Conservation (phyloP, 2,797 vertebrate genomes). For the Channa striata region DNA sequence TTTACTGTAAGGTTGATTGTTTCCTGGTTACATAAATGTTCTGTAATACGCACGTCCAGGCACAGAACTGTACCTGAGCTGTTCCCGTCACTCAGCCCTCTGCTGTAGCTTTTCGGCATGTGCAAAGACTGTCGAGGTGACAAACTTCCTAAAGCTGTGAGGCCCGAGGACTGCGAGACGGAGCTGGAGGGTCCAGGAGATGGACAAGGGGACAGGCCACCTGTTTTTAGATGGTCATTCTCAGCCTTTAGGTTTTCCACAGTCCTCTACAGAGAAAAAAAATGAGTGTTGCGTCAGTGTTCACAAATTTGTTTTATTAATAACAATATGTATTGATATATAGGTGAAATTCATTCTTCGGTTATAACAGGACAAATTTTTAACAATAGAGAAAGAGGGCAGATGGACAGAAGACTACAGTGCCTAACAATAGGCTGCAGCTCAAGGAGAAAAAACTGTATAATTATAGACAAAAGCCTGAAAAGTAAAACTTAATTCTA, state of each 20-base stretch:
- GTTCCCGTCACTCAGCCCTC: conserved; percentile 81
- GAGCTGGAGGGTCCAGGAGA: conserved; percentile 84
- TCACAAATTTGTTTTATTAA: not conserved
- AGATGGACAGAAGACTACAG: too few relatives aligned
- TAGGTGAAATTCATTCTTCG: too few relatives aligned
- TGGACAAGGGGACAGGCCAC: conserved; percentile 80
- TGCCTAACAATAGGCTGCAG: too few relatives aligned
- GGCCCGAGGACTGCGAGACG: conserved; percentile 85
- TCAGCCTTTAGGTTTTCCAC: conserved; percentile 96
- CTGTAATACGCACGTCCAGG: not conserved
- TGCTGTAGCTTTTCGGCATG: conserved; percentile 89
- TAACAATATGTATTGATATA: too few relatives aligned
- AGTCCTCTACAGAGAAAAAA: conserved; percentile 83
- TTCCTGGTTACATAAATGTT: too few relatives aligned
- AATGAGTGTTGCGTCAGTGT: not conserved
- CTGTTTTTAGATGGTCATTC: conserved; percentile 94
- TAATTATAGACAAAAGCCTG: too few relatives aligned
- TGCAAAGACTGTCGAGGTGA: conserved; percentile 93
- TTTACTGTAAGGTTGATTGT: too few relatives aligned
- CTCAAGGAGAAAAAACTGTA: too few relatives aligned
- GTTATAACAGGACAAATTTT: too few relatives aligned
- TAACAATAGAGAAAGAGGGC: too few relatives aligned
- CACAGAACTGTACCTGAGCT: conserved; percentile 84
- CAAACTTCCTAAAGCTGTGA: conserved; percentile 83
- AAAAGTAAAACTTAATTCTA: too few relatives aligned